These are phyloP conservation scores for Drosophila kikkawai DNA, from an alignment of 1,140 invertebrate genomes.

Conservation along the genomic window DNA sequence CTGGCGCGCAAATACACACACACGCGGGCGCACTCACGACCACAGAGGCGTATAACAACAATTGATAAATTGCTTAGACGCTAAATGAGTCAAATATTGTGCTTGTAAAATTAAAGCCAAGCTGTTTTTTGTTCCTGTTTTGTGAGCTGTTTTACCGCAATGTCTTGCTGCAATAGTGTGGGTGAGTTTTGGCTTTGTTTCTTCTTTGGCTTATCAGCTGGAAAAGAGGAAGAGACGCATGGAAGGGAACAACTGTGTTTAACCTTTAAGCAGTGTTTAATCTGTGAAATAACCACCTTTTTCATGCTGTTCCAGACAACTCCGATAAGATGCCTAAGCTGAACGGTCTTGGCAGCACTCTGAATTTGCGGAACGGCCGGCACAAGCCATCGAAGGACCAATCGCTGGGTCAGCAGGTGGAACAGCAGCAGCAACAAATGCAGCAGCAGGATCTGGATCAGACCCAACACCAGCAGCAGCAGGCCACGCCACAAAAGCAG, in stretches of 20 bases:
- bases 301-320: slow-evolving; percentile 2
- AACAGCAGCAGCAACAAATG: slow-evolving; percentile 1
- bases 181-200: slow-evolving; percentile 12
- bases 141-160: slow-evolving; percentile 4
- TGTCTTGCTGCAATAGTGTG: slow-evolving; percentile 36
- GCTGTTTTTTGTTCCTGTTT: slow-evolving; percentile 6
- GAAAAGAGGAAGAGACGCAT: background rate
- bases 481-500: slow-evolving; percentile 59
- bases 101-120: slow-evolving; percentile 4
- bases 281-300: slow-evolving; percentile 1
- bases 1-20: slow-evolving; percentile 53
- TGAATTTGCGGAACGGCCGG: slow-evolving; percentile 41
- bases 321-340: slow-evolving; percentile 15
- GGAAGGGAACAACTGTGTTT: slow-evolving; percentile 5
- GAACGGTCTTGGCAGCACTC: background rate
- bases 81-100: slow-evolving; percentile 46
- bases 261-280: slow-evolving; percentile 5
- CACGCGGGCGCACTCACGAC: background rate
- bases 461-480: slow-evolving; percentile 26
- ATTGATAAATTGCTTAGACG: slow-evolving; percentile 51
- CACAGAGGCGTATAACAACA: slow-evolving; percentile 15
- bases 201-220: slow-evolving; percentile 30
- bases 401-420: slow-evolving; percentile 6
- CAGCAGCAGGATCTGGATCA: slow-evolving; percentile 21
- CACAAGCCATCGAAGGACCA: slow-evolving; percentile 44